These are phyloP conservation scores for Heliothis virescens DNA, from an alignment of 1,140 invertebrate genomes.

Conservation along the genomic window DNA sequence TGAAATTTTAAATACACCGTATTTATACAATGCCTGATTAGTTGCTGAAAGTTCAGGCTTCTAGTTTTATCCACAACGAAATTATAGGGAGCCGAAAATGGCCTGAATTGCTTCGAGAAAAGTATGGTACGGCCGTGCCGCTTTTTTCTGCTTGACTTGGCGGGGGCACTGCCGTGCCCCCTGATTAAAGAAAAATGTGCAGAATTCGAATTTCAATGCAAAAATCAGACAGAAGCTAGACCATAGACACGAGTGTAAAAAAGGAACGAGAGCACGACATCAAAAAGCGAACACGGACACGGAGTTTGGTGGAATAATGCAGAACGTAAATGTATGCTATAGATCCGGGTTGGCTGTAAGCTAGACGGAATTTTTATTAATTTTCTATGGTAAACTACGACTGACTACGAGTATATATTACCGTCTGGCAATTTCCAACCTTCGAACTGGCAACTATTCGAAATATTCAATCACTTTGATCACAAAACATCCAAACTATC, in stretches of 20 bases:
- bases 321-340: neutral
- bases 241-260: neutral
- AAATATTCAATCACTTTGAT: constrained; percentile 22
- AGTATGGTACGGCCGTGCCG: too few relatives aligned
- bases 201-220: constrained; percentile 23
- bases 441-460: constrained; percentile 23
- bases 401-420: neutral
- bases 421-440: neutral
- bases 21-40: too few relatives aligned
- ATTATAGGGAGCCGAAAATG: too few relatives aligned
- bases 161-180: too few relatives aligned
- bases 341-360: too few relatives aligned
- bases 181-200: neutral
- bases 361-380: neutral
- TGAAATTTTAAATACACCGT: too few relatives aligned
- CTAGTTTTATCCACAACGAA: too few relatives aligned
- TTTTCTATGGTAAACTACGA: constrained; percentile 6
- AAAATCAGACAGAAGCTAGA: constrained; percentile 6
- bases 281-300: neutral
- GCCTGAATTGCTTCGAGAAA: too few relatives aligned
- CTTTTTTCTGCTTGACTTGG: too few relatives aligned
- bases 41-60: too few relatives aligned
- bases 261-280: neutral
- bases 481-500: neutral
- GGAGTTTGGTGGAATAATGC: neutral